Evolutionary conservation across 1,140 invertebrate genomes (phyloP), one percentile per base, ranked within the genome.

Genomic region (Holotrichia oblita): DNA sequence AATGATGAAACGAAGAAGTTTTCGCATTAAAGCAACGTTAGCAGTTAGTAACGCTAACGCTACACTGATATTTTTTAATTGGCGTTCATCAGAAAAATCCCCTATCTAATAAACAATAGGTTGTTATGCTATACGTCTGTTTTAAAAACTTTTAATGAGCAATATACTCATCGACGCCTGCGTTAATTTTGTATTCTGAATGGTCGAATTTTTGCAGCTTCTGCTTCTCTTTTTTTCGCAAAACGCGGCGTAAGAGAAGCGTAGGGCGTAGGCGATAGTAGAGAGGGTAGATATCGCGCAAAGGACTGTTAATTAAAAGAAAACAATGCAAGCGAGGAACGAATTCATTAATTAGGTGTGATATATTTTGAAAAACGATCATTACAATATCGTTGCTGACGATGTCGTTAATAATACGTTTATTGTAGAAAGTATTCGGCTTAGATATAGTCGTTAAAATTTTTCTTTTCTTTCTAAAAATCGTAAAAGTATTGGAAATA

Each of bases 101-200:
- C 61, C 61, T 20, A 34, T 41, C 73, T 42, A 42, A 74, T 74
- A 74, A 74, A 74, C 73, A 74, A 74, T 74, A 74, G 14, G 12
- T 74, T 27, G 73, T 74, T 74, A 74, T 27, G 41, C 24, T 74
- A 12, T 20, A 74, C 73, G 34, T 74, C 73, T 74, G 73, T 74
- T 74, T 74, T 74, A 74, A 74, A 74, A 74, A 74, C 73, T 74
- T 74, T 74, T 74, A 74, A 74, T 74, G 73, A 74, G 73, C 73
- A 74, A 41, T 74, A 74, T 40, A 44, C 73, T 40, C 73, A 74
- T 74, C 41, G 73, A 74, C 41, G 73, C 73, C 41, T 40, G 34
- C 73, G 20, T 74, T 74, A 74, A 74, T 74, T 74, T 74, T 14
- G 40, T 74, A 74, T 74, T 74, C 73, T 74, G 73, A 40, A 41